phyloP scores from a whole-genome alignment of 1,140 invertebrate genomes.

The Ephestia elutella region DNA sequence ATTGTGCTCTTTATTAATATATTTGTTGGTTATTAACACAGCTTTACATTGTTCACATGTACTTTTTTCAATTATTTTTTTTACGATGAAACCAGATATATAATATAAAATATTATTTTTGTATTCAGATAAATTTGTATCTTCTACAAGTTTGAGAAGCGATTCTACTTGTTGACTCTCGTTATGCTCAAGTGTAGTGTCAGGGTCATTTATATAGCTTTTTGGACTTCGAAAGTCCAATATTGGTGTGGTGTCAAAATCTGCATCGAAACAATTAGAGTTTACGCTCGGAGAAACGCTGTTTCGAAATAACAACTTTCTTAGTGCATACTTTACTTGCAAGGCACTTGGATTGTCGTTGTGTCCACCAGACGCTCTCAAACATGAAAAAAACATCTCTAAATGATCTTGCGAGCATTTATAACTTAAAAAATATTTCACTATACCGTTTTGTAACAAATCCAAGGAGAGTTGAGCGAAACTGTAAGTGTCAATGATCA shows the following conservation, averaged over 20 bases:
- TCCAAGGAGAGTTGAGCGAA: slow-evolving; percentile 20
- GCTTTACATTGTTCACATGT: slow-evolving; percentile 9
- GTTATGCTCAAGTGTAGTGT: not conserved
- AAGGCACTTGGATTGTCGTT: slow-evolving; percentile 33
- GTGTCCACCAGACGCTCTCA: slow-evolving; percentile 22
- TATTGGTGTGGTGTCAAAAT: slow-evolving; percentile 16
- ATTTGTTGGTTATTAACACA: not conserved
- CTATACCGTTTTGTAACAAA: slow-evolving; percentile 18
- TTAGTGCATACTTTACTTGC: slow-evolving; percentile 22
- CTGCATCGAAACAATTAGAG: slow-evolving; percentile 18
- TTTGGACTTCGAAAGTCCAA: slow-evolving; percentile 15
- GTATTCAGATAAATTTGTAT: slow-evolving; percentile 10
- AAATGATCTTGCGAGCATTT: too few relatives aligned
- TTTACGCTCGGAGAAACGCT: slow-evolving; percentile 25
- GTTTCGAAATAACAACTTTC: slow-evolving; percentile 29
- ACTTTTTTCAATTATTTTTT: slow-evolving; percentile 20
- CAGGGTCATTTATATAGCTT: not conserved
- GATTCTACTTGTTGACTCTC: slow-evolving; percentile 4
- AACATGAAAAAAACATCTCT: slow-evolving; percentile 40
- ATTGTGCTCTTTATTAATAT: not conserved
- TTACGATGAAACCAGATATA: slow-evolving; percentile 22
- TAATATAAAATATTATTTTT: slow-evolving; percentile 27
- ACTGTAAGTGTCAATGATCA: slow-evolving; percentile 13
- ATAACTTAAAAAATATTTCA: slow-evolving; percentile 37
- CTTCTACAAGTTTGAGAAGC: not conserved